These are phyloP conservation scores for Cerastoderma edule DNA, from an alignment of 2,888 invertebrate genomes.

Conservation along the genomic window DNA sequence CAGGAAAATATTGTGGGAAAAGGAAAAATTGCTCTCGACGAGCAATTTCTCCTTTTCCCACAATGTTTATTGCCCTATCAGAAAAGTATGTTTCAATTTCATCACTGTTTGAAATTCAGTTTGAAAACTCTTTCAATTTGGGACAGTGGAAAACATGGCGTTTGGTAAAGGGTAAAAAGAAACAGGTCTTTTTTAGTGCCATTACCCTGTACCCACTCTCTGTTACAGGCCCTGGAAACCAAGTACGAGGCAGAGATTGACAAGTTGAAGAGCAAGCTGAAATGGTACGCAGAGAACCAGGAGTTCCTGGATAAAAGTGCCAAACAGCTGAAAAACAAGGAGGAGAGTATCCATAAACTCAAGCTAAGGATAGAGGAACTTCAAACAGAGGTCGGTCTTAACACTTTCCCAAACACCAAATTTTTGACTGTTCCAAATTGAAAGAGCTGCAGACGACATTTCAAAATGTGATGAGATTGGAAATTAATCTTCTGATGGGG, in stretches of 20 bases:
- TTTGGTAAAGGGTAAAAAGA: too few relatives aligned
- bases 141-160: too few relatives aligned
- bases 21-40: too few relatives aligned
- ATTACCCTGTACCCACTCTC: neutral
- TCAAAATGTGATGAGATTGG: too few relatives aligned
- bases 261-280: slow-evolving; percentile 75
- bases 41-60: too few relatives aligned
- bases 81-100: too few relatives aligned
- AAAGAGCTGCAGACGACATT: neutral
- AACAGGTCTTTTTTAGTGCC: neutral
- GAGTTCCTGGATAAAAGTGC: slow-evolving; percentile 80
- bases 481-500: too few relatives aligned
- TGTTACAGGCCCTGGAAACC: slow-evolving; percentile 70
- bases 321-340: slow-evolving; percentile 70
- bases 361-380: slow-evolving; percentile 77
- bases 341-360: slow-evolving; percentile 77
- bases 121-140: too few relatives aligned
- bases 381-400: slow-evolving; percentile 72
- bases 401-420: neutral
- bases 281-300: slow-evolving; percentile 83
- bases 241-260: slow-evolving; percentile 73
- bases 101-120: too few relatives aligned
- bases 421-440: neutral
- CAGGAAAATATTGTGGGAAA: too few relatives aligned
- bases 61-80: too few relatives aligned